phyloP scores from a whole-genome alignment of 2,888 invertebrate genomes.

The Gymnocheta viridis region DNA sequence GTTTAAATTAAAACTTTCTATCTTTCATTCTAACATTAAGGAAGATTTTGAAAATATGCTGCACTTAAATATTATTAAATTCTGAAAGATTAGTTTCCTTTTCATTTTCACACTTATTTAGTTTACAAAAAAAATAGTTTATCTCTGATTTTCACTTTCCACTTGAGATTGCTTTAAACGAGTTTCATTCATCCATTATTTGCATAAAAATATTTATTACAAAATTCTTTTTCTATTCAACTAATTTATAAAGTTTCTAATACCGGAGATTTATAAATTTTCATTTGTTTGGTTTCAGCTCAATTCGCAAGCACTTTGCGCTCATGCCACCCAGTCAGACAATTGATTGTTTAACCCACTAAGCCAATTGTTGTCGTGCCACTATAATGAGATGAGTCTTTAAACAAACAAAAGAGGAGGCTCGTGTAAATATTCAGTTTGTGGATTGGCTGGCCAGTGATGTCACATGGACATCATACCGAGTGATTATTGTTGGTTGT shows the following conservation, averaged over 20 bases:
- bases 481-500: slow-evolving; percentile 62
- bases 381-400: slow-evolving; percentile 27
- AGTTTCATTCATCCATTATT: too few relatives aligned
- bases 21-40: too few relatives aligned
- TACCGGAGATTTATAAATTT: slow-evolving; percentile 49
- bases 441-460: slow-evolving; percentile 23
- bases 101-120: too few relatives aligned
- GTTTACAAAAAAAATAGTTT: too few relatives aligned
- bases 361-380: slow-evolving; percentile 41
- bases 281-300: background rate
- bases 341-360: slow-evolving; percentile 52
- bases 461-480: slow-evolving; percentile 57
- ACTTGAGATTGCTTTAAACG: too few relatives aligned
- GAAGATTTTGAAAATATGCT: too few relatives aligned
- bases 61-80: too few relatives aligned
- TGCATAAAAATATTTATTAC: slow-evolving; percentile 62
- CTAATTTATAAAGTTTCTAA: slow-evolving; percentile 48
- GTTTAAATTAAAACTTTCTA: too few relatives aligned
- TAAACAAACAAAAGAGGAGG: slow-evolving; percentile 12
- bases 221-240: slow-evolving; percentile 55
- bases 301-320: background rate
- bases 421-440: background rate
- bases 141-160: too few relatives aligned
- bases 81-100: too few relatives aligned
- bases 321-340: background rate